phyloP scores from a whole-genome alignment of 2,888 invertebrate species.

The Oligia strigilis region DNA sequence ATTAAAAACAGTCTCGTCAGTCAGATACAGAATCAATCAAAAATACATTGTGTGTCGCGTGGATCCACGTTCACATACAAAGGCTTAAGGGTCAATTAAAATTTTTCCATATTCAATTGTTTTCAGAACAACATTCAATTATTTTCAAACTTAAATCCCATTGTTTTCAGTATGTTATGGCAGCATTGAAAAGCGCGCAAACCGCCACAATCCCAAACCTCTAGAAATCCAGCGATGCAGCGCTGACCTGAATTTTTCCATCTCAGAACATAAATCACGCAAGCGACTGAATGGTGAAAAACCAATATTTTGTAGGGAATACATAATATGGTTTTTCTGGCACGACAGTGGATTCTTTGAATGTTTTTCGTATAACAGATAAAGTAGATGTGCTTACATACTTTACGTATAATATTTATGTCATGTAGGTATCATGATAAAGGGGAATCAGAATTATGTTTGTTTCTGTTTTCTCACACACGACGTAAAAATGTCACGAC shows the following conservation, averaged over 20 bases:
- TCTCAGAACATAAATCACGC: slow-evolving; percentile 55
- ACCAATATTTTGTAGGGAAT: slow-evolving; percentile 57
- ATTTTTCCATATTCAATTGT: neutral
- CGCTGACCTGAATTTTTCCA: slow-evolving; percentile 53
- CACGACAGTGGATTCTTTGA: slow-evolving; percentile 35
- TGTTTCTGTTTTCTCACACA: slow-evolving; percentile 3
- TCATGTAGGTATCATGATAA: slow-evolving; percentile 1
- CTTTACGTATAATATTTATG: slow-evolving; percentile 31
- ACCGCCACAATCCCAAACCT: slow-evolving; percentile 29
- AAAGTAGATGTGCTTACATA: slow-evolving; percentile 14
- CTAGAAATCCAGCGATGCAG: slow-evolving; percentile 46
- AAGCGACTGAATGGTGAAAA: slow-evolving; percentile 53
- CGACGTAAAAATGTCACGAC: neutral
- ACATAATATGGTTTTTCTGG: slow-evolving; percentile 40
- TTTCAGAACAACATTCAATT: neutral
- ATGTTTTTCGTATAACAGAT: slow-evolving; percentile 35
- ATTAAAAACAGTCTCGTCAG: neutral
- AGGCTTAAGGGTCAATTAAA: neutral
- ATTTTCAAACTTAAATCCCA: neutral
- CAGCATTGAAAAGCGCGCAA: slow-evolving; percentile 21
- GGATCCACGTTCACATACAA: too few species aligned
- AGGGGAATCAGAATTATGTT: slow-evolving; percentile 19
- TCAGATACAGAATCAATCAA: neutral
- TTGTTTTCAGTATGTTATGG: neutral
- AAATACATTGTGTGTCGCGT: too few species aligned